Evolutionary conservation across 2,113 vertebrate species (phyloP).

Genomic region (Gorilla gorilla): DNA sequence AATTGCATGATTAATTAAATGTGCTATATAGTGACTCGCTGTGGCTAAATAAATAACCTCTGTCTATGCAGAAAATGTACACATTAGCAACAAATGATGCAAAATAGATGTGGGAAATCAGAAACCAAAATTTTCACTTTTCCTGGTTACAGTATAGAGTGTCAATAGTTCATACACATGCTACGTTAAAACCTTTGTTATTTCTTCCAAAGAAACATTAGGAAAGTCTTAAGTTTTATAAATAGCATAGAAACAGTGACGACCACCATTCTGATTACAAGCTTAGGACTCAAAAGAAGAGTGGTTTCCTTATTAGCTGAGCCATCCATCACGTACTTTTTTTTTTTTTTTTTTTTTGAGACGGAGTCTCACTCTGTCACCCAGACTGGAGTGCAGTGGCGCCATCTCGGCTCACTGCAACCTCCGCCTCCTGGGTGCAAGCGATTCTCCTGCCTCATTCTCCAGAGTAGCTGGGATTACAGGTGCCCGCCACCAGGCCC

Average conservation of each 20-base stretch:
- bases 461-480: too few relatives aligned
- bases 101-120: slow-evolving; percentile 16
- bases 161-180: not conserved
- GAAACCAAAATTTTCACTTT: not conserved
- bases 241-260: not conserved
- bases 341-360: too few relatives aligned
- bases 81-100: not conserved
- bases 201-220: not conserved
- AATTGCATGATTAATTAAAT: slow-evolving; percentile 32
- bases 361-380: too few relatives aligned
- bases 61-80: not conserved
- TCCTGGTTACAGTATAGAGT: not conserved
- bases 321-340: too few relatives aligned
- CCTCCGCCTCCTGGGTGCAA: too few relatives aligned
- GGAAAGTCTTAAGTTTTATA: not conserved
- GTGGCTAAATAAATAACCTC: slow-evolving; percentile 20
- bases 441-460: too few relatives aligned
- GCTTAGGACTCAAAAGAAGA: not conserved
- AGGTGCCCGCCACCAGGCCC: rapidly evolving
- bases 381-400: too few relatives aligned
- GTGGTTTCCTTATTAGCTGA: not conserved
- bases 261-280: not conserved
- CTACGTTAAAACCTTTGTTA: not conserved
- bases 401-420: rapidly evolving
- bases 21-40: slow-evolving; percentile 32